phyloP scores from a whole-genome alignment of 2,888 invertebrate species.

The Myopa testacea region DNA sequence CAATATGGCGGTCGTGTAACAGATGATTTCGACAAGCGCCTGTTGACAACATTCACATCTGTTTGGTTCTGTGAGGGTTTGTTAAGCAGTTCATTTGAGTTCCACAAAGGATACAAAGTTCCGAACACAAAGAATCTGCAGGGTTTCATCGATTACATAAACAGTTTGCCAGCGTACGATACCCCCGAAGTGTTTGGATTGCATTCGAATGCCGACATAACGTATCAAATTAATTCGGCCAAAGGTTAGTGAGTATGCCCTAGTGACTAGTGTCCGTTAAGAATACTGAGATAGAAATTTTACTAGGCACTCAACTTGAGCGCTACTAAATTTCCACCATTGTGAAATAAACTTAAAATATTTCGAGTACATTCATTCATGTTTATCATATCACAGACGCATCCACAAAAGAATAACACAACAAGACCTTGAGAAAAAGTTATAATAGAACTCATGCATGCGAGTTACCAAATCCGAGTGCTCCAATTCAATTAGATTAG shows the following conservation, averaged over 20 bases:
- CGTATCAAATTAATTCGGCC: conserved; percentile 96
- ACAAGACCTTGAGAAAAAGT: neutral
- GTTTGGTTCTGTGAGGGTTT: conserved; percentile 96
- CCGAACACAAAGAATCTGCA: conserved; percentile 85
- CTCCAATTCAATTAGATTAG: neutral
- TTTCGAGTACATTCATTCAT: too few relatives aligned
- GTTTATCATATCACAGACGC: too few relatives aligned
- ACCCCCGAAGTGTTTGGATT: conserved; percentile 97
- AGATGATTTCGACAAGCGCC: conserved; percentile 95
- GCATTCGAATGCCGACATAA: conserved; percentile 96
- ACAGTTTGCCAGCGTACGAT: conserved; percentile 84
- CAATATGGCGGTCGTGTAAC: conserved; percentile 92
- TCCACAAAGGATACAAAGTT: conserved; percentile 92
- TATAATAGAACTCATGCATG: neutral
- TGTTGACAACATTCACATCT: conserved; percentile 92
- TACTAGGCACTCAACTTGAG: too few relatives aligned
- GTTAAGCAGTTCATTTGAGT: conserved; percentile 88
- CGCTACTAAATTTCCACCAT: too few relatives aligned
- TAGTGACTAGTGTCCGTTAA: neutral
- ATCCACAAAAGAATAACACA: neutral
- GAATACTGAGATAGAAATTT: too few relatives aligned
- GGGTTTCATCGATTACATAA: conserved; percentile 88
- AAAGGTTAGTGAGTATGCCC: conserved; percentile 72
- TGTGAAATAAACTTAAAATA: too few relatives aligned
- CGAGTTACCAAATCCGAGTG: neutral